A percentile compares a stretch with the other conserved stretches of the same genome.
Evolutionary conservation across 2,113 vertebrate species (phyloP).

Genomic region (Aptenodytes forsteri): DNA sequence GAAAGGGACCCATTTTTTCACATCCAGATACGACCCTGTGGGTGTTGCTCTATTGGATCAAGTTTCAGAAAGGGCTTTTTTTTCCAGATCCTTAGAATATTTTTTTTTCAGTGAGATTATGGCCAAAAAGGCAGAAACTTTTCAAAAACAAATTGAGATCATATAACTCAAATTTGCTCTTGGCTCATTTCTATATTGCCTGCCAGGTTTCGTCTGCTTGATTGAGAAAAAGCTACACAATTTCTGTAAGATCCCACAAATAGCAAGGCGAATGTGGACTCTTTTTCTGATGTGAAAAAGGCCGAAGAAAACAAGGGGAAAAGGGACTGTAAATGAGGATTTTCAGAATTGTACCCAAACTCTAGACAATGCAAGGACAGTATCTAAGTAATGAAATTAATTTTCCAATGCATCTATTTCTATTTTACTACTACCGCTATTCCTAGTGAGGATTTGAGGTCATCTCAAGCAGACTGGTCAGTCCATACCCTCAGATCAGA

Average conservation of each 20-base stretch:
- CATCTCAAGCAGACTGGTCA: constrained; percentile 44
- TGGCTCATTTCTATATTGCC: background rate
- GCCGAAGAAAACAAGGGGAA: background rate
- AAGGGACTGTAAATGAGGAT: background rate
- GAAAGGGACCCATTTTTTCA: background rate
- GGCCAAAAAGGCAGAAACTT: background rate
- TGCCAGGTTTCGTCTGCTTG: background rate
- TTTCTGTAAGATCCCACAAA: background rate
- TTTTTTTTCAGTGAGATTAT: background rate
- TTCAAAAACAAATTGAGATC: background rate
- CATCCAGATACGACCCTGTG: background rate
- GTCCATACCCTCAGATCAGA: constrained; percentile 56
- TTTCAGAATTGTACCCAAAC: background rate
- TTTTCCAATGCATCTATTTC: constrained; percentile 24
- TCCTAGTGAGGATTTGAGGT: constrained; percentile 44
- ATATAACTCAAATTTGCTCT: background rate
- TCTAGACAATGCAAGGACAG: background rate
- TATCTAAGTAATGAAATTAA: constrained; percentile 9
- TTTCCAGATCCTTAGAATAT: background rate
- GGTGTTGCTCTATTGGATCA: background rate
- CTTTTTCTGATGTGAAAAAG: background rate
- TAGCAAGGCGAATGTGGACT: background rate
- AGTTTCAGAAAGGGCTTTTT: background rate
- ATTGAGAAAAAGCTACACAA: background rate
- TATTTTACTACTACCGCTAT: background rate